These are phyloP conservation scores for Eupeodes luniger DNA, from an alignment of 2,888 invertebrate genomes.

Conservation along the genomic window DNA sequence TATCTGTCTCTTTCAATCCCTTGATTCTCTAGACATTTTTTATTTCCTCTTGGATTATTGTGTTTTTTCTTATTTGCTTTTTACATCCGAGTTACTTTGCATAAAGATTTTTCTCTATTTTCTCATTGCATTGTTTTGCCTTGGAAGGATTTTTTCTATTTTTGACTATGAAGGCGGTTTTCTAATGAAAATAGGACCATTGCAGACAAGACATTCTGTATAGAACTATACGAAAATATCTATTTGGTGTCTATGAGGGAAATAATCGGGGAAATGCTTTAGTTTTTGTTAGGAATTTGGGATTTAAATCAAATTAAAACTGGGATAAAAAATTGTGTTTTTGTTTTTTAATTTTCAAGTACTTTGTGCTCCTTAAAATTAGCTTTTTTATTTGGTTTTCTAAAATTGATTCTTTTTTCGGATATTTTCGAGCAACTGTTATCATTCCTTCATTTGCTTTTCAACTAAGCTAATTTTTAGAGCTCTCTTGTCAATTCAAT, in stretches of 20 bases:
- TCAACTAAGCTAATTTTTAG: too few species aligned
- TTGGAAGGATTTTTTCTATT: neutral
- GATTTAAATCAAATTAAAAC: too few species aligned
- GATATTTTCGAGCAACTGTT: too few species aligned
- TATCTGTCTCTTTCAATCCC: neutral
- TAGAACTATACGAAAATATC: neutral
- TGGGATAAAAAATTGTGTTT: too few species aligned
- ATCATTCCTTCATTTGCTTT: too few species aligned
- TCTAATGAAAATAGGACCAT: neutral
- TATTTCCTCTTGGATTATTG: neutral
- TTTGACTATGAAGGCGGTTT: neutral
- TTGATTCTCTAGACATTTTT: neutral
- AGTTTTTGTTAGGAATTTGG: too few species aligned
- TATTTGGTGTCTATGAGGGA: neutral
- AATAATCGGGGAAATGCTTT: too few species aligned
- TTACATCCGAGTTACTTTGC: conserved; percentile 10
- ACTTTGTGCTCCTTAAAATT: too few species aligned
- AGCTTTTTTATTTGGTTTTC: too few species aligned
- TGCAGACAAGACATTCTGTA: neutral
- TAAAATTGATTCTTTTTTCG: too few species aligned
- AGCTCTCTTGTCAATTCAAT: too few species aligned
- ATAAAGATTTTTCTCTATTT: conserved; percentile 9
- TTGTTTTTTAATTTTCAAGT: too few species aligned
- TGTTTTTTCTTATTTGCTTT: neutral
- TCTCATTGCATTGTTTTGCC: neutral